Evolutionary conservation across 2,797 vertebrate genomes (phyloP).

Genomic region (Antrozous pallidus): DNA sequence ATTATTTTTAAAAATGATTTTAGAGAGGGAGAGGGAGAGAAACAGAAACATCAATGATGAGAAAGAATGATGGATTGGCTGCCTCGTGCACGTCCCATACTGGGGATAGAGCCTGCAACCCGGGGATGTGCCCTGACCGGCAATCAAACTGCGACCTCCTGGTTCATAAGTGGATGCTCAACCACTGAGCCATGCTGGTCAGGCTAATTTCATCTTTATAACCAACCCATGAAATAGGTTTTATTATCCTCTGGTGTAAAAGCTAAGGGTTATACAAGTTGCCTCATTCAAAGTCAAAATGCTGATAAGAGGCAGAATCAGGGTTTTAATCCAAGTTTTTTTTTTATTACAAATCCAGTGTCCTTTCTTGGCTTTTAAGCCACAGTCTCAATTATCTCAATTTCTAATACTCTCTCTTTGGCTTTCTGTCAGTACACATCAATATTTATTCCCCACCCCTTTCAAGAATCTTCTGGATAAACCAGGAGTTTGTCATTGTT

Average conservation of each 20-base stretch:
- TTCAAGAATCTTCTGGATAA: conserved; percentile 5
- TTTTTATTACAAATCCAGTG: neutral
- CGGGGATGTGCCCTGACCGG: no score
- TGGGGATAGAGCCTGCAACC: no score
- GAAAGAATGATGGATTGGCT: no score
- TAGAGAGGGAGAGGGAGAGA: no score
- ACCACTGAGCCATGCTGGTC: no score
- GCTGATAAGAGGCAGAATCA: neutral
- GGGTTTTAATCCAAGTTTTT: neutral
- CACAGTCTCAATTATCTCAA: no score
- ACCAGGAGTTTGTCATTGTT: neutral
- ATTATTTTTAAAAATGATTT: no score
- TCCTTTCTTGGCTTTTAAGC: neutral
- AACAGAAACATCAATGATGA: no score
- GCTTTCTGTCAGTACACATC: neutral
- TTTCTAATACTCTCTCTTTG: neutral
- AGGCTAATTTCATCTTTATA: neutral
- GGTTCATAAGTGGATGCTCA: no score
- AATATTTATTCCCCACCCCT: neutral
- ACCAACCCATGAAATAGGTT: neutral
- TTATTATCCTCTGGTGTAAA: neutral
- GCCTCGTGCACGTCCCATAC: no score
- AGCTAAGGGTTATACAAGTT: neutral
- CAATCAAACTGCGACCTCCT: no score
- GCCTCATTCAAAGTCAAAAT: neutral